These are phyloP conservation scores for Sphinx pinastri DNA, from an alignment of 2,888 invertebrate species.

Conservation along the genomic window DNA sequence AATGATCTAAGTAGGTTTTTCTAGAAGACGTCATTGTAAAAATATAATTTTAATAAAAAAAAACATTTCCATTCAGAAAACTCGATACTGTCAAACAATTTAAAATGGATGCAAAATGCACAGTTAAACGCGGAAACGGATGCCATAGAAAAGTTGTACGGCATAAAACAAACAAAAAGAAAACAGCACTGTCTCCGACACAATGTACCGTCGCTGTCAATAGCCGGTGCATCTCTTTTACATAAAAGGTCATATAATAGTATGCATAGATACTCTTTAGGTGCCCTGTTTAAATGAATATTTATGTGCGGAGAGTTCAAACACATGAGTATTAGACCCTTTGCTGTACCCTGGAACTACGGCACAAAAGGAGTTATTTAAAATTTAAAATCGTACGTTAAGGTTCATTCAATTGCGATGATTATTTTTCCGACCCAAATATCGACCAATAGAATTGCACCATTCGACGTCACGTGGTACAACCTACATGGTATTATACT, in stretches of 20 bases:
- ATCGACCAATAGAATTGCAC: too few species aligned
- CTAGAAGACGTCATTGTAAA: background rate
- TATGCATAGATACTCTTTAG: background rate
- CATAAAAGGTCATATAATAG: conserved; percentile 6
- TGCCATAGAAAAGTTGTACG: conserved; percentile 11
- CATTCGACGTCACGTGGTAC: too few species aligned
- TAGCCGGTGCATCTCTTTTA: conserved; percentile 19
- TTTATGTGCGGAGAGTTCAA: background rate
- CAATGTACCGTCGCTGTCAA: conserved; percentile 18
- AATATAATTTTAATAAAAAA: background rate
- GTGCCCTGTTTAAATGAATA: conserved; percentile 14
- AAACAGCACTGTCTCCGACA: conserved; percentile 11
- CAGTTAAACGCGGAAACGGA: conserved; percentile 1
- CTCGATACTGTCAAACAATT: background rate
- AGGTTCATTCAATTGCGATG: background rate
- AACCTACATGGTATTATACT: too few species aligned
- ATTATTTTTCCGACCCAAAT: too few species aligned
- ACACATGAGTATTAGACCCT: conserved; percentile 10
- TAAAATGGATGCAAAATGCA: background rate
- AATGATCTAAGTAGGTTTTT: too few species aligned
- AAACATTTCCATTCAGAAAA: background rate
- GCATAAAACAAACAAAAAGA: conserved; percentile 19
- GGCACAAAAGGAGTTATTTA: background rate
- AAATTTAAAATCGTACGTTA: conserved; percentile 1
- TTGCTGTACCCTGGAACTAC: conserved; percentile 6